Conservation (phyloP, 2,888 invertebrate species). For the Ectobius pallidus region DNA sequence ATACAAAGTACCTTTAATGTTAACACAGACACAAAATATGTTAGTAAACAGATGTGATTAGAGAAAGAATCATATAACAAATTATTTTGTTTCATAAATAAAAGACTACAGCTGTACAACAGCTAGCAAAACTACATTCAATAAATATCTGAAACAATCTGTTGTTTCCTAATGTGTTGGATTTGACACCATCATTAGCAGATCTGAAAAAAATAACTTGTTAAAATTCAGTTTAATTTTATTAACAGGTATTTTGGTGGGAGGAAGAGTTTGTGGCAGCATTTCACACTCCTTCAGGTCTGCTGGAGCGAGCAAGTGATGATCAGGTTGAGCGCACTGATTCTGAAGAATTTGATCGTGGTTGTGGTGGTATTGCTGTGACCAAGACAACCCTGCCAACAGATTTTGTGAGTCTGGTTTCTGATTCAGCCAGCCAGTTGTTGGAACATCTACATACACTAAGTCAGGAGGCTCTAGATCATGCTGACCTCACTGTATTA, state of each 20-base stretch:
- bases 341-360: conserved; percentile 15
- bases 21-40: too few relatives aligned
- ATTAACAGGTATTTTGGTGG: conserved; percentile 77
- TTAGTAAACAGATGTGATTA: too few relatives aligned
- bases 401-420: conserved; percentile 72
- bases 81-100: too few relatives aligned
- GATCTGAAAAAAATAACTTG: too few relatives aligned
- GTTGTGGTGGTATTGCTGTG: conserved; percentile 60
- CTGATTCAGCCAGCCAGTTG: conserved; percentile 73
- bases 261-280: conserved; percentile 82
- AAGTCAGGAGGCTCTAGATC: conserved; percentile 84
- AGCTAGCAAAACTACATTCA: too few relatives aligned
- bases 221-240: too few relatives aligned
- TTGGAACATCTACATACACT: conserved; percentile 78
- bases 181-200: too few relatives aligned
- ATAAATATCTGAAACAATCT: too few relatives aligned
- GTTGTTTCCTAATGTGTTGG: too few relatives aligned
- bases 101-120: too few relatives aligned
- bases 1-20: too few relatives aligned
- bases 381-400: conserved; percentile 78
- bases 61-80: too few relatives aligned
- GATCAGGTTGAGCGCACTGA: background rate
- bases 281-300: conserved; percentile 69
- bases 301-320: conserved; percentile 48
- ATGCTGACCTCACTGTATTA: conserved; percentile 77